Evolutionary conservation across 2,888 invertebrate species (phyloP), one percentile per base, ranked within the genome.

Genomic region (Baccha elongata): DNA sequence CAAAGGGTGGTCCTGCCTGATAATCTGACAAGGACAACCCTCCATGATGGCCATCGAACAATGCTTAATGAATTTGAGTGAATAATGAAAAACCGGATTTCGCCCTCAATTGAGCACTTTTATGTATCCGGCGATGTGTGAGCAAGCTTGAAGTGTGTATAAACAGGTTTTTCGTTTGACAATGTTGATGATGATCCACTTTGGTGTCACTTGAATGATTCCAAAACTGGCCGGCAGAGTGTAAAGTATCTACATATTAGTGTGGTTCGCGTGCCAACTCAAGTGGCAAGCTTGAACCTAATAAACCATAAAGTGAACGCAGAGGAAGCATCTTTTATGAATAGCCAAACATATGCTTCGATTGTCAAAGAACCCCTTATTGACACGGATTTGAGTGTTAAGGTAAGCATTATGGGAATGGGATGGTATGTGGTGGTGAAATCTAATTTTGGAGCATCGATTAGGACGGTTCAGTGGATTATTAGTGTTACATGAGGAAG

Each of bases 61-160:
- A 68, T 83, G 17, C 78, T 48, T 83, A 78, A 72, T 83, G 78
- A 78, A 72, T 42, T 73, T 62, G 62, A 83, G 72, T 78, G 68
- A 78, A 73, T 83, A 78, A 72, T 62, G 72, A 58, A 53, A 83
- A 83, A 83, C 67, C 35, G 55, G 72, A 68, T 78, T 83, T 73
- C 17, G 72, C 78, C 76, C 83, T 78, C 83, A 83, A 83, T 83
- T 83, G 72, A 78, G 78, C 83, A 76, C 78, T 83, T 78, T 83
- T 65, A 83, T 78, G 73, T 64, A 23, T 42, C 40, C 11, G 40
- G 8, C 29, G 46, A 32, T 64, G 53, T 69, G 37, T 71, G 21
- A 46, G 62, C 48, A 42, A 48, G 50, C 55, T 50, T 48, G 21
- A 52, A 73, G 83, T 78, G 83, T 72, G 64, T 67, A 55, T 13